Percentiles rank a stretch among this genome's conserved stretches.
phyloP scores from a whole-genome alignment of 92 coral and sea anemone genomes.

The Palythoa caribaeorum region DNA sequence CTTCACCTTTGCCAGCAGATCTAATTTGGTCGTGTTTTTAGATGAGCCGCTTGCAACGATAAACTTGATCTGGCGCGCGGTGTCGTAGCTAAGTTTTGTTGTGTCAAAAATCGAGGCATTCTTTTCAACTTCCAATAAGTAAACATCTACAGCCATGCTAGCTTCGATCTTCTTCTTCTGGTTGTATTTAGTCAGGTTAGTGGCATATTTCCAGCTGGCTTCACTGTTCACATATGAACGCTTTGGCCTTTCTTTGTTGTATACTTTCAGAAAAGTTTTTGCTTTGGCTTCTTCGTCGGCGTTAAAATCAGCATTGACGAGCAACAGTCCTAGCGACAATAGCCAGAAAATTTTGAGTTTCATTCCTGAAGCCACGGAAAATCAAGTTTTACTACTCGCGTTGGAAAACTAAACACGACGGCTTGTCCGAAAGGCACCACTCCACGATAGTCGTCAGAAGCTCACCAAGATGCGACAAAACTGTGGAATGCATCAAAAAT shows the following conservation, averaged over 20 bases:
- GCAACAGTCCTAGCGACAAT: background rate
- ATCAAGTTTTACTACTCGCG: background rate
- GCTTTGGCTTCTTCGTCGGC: slow-evolving; percentile 40
- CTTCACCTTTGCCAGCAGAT: slow-evolving; percentile 42
- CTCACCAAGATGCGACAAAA: background rate
- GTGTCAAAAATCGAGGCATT: slow-evolving; percentile 52
- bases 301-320: slow-evolving; percentile 9
- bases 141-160: slow-evolving; percentile 9
- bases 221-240: slow-evolving; percentile 16
- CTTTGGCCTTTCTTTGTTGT: slow-evolving; percentile 21
- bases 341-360: slow-evolving; percentile 1
- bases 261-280: slow-evolving; percentile 32
- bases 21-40: slow-evolving; percentile 59
- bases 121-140: slow-evolving; percentile 17
- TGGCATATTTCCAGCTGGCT: slow-evolving; percentile 46
- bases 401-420: background rate
- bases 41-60: slow-evolving; percentile 36
- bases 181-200: slow-evolving; percentile 58
- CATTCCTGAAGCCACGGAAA: slow-evolving; percentile 14
- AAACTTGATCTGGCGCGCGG: slow-evolving; percentile 54
- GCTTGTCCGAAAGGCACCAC: background rate
- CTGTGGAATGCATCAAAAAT: background rate
- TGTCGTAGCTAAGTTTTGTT: slow-evolving; percentile 48
- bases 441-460: background rate
- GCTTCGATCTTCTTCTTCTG: slow-evolving; percentile 13